Percentiles rank a stretch among this genome's conserved stretches.
Evolutionary conservation across 2,113 vertebrate species (phyloP).

Genomic region (Rhea pennata): DNA sequence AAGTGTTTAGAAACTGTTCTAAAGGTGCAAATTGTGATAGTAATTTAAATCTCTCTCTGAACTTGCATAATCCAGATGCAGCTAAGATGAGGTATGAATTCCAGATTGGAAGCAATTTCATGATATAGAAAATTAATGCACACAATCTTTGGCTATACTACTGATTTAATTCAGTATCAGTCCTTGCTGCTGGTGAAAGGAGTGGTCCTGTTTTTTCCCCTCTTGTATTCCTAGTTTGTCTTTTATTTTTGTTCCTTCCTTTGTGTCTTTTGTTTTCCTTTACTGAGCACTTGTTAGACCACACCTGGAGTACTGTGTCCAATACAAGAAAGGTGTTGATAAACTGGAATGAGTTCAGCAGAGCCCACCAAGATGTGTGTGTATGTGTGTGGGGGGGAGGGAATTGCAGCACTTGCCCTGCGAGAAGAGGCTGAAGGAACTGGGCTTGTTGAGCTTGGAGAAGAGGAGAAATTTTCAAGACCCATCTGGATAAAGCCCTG

Average conservation of each 20-base stretch:
- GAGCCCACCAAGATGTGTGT: background rate
- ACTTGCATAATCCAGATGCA: background rate
- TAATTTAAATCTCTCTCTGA: background rate
- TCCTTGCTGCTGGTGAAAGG: background rate
- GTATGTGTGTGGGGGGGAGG: background rate
- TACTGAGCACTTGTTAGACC: background rate
- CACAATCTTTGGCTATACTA: background rate
- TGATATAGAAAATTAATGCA: background rate
- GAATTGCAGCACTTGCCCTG: background rate
- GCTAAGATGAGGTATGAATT: background rate
- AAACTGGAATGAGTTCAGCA: background rate
- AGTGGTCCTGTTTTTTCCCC: background rate
- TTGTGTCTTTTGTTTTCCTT: background rate
- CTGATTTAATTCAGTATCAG: background rate
- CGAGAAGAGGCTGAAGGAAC: background rate
- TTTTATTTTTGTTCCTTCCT: background rate
- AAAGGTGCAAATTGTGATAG: background rate
- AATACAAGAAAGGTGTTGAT: background rate
- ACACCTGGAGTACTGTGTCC: accelerated
- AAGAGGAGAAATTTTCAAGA: background rate
- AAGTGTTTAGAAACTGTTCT: background rate
- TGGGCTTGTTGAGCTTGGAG: background rate
- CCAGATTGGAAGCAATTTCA: background rate
- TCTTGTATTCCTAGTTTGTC: background rate
- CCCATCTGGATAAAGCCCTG: background rate